Evolutionary conservation across 2,113 vertebrate species (phyloP), one percentile per base, ranked within the genome.

Genomic region (Abramis brama): DNA sequence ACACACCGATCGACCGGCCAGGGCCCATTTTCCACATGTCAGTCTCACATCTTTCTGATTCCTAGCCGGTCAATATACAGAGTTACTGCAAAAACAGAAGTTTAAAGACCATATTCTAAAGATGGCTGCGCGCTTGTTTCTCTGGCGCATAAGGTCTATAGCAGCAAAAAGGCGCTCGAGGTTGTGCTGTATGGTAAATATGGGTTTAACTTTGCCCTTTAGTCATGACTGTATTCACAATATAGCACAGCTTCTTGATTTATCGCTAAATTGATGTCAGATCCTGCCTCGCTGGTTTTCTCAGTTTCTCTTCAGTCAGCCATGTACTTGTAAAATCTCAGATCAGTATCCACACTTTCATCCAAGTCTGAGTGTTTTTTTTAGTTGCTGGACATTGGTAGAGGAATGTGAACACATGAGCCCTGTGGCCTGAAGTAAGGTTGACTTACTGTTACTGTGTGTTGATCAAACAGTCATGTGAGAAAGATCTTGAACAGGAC

Each of bases 381-480:
- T 36, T 15, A 59, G 76, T 59, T 30, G 39, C 79, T 66, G 39
- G 39, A 81, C 59, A 30, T 82, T 50, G 36, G 9, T 50, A 82
- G 43, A 82, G 43, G 25, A 33, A 82, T 82, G 62, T 27, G 25
- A 82, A 36, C 21, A 39, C 62, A 36, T 68, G 60, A 47, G 43
- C 15, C 59, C 79, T 64, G 15, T 50, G 50, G 52, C 27, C 21
- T 74, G 33, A 74, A 57, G 15, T 43, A n/a, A 75, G 36, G 13
- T 73, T 57, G 30, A 71, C 70, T 27, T 59, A 25, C 71, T 75
- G 70, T 64, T 45, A 33, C 15, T 33, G 71, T 76, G 66, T 55
- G 83, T 84, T 74, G 30, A 50, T 43, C 17, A 73, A 75, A 78
- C 43, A 77, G 73, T 62, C 60, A 62, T 45, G 57, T 52, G 73